Conservation (phyloP, 1,140 invertebrate species). For the Charaxes varanes region DNA sequence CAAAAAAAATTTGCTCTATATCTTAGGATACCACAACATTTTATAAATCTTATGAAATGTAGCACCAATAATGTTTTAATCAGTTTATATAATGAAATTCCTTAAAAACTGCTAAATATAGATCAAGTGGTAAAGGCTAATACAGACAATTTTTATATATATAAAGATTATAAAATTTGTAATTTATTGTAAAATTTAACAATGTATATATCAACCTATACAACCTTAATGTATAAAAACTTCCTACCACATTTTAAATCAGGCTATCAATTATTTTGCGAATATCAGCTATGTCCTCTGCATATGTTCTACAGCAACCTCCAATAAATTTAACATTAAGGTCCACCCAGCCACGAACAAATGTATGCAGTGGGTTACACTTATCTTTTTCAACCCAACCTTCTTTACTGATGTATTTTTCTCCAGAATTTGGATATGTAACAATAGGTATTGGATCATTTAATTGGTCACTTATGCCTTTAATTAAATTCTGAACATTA, state of each 20-base stretch:
- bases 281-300: conserved; percentile 76
- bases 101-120: too few relatives aligned
- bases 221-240: too few relatives aligned
- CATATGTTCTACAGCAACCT: conserved; percentile 85
- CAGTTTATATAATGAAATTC: too few relatives aligned
- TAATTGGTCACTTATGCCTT: conserved; percentile 54
- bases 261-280: conserved; percentile 62
- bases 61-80: too few relatives aligned
- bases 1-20: too few relatives aligned
- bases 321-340: conserved; percentile 83
- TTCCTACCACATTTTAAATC: conserved; percentile 25
- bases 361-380: conserved; percentile 74
- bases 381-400: conserved; percentile 76
- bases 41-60: too few relatives aligned
- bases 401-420: conserved; percentile 58
- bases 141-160: too few relatives aligned
- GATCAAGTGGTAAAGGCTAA: too few relatives aligned
- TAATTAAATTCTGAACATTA: conserved; percentile 75
- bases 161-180: too few relatives aligned
- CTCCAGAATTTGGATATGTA: conserved; percentile 84
- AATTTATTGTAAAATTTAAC: too few relatives aligned
- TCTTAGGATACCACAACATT: too few relatives aligned
- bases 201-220: too few relatives aligned
- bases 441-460: conserved; percentile 70
- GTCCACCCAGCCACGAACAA: conserved; percentile 81